Base-by-base conservation (phyloP, 2,888 invertebrate genomes). In the Cephus runcator region DNA sequence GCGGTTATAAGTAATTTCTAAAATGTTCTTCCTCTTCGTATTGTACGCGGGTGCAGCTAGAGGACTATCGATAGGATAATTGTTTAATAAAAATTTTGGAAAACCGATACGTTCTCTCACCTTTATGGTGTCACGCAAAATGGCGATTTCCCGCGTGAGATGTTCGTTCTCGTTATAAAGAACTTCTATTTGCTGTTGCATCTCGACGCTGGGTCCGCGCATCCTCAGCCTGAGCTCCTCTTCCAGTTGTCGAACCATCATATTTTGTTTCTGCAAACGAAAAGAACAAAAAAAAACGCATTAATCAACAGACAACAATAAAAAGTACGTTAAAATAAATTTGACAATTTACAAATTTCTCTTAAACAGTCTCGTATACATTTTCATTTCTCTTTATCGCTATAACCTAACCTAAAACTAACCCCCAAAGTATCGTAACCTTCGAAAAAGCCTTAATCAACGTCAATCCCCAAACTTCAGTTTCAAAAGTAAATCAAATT, bases 151-250 rank as follows among this genome's bases (percentile, higher is more conserved):
- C 87, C 98, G 94, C 87, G 97, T 96, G 87, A 98, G 94, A 90
- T 98, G 98, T 92, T 98, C 98, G 91, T 98, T 98, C 92, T 98
- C 98, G 75, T 96, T 95, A 92, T 96, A 98, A 82, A 98, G 93
- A 76, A 96, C 96, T 92, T 98, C 97, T 93, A 98, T 94, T 92
- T 98, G 98, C 91, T 97, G 96, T 90, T 97, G 97, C 91, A 98
- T 94, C 92, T 98, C 98, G 83, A 97, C 95, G 89, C 97, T 97
- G 2, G 98, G 97, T 83, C 97, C 97, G 68, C 97, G 93, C 95
- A 97, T 96, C 86, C 97, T 94, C 92, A 97, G 93, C 88, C 98
- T 93, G 79, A 98, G 93, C 92, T 98, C 98, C 91, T 98, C 98
- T 92, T 98, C 98, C 86, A 98, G 92, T 92, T 98, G 98, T 69